Percentiles rank a stretch among this genome's conserved stretches.
phyloP scores from a whole-genome alignment of 1,140 invertebrate species.

The Musca vetustissima region DNA sequence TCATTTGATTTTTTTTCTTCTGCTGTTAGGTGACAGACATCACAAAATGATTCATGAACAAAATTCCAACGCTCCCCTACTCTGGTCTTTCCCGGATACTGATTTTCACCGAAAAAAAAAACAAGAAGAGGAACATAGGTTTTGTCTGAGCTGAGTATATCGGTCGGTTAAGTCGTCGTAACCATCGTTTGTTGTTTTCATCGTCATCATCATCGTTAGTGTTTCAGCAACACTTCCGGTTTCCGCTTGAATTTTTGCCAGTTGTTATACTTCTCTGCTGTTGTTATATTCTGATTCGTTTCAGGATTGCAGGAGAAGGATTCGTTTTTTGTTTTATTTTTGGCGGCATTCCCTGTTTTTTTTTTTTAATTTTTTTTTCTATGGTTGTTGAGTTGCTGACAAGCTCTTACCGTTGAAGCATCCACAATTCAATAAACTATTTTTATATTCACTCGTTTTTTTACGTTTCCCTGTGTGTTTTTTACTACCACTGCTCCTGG shows the following conservation, averaged over 20 bases:
- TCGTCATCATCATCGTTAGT: slow-evolving; percentile 21
- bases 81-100: too few species aligned
- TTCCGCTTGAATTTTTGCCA: slow-evolving; percentile 22
- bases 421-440: slow-evolving; percentile 23
- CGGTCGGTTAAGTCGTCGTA: slow-evolving; percentile 12
- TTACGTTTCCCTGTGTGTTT: background rate
- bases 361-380: background rate
- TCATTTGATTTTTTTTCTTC: too few species aligned
- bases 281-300: background rate
- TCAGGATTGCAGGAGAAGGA: background rate
- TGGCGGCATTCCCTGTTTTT: background rate
- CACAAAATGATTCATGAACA: too few species aligned
- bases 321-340: background rate
- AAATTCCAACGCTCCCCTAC: too few species aligned
- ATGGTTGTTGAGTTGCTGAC: background rate
- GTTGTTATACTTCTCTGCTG: slow-evolving; percentile 6
- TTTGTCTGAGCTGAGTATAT: background rate
- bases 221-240: slow-evolving; percentile 25
- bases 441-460: background rate
- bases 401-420: background rate
- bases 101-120: too few species aligned
- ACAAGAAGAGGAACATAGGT: too few species aligned
- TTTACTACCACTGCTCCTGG: too few species aligned
- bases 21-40: too few species aligned
- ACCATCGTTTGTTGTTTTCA: slow-evolving; percentile 19